Percentiles rank a stretch among this genome's conserved stretches.
Evolutionary conservation across 2,113 vertebrate species (phyloP).

Genomic region (Tetraodon nigroviridis): DNA sequence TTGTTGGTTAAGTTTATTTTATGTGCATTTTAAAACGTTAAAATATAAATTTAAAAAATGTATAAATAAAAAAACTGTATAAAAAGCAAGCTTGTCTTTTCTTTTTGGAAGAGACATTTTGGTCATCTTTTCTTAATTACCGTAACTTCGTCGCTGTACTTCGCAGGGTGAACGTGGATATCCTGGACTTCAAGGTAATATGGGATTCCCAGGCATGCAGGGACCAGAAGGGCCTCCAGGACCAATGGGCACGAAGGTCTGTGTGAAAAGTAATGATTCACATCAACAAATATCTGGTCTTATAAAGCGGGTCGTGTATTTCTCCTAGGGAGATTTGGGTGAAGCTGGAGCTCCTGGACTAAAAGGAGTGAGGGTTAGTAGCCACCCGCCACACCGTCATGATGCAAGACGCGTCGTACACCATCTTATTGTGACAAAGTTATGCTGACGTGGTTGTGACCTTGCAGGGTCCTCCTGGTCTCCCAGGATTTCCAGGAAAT

Average conservation of each 20-base stretch:
- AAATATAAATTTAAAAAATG: too few species aligned
- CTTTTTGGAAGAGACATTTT: neutral
- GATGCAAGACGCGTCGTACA: neutral
- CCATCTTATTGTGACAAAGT: neutral
- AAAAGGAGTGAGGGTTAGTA: constrained; percentile 91
- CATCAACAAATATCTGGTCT: neutral
- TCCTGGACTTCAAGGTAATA: constrained; percentile 86
- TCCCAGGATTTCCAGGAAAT: constrained; percentile 88
- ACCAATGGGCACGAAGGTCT: constrained; percentile 85
- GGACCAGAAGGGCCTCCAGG: constrained; percentile 90
- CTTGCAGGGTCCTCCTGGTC: constrained; percentile 84
- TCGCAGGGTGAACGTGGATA: constrained; percentile 88
- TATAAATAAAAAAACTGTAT: neutral
- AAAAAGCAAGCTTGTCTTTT: neutral
- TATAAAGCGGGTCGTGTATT: constrained; percentile 8
- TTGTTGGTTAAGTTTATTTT: too few species aligned
- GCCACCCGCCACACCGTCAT: neutral
- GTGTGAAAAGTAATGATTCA: constrained; percentile 1
- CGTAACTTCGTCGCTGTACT: neutral
- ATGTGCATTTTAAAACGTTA: too few species aligned
- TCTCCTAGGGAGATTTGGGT: constrained; percentile 83
- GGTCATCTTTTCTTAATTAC: neutral
- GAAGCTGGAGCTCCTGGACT: constrained; percentile 81
- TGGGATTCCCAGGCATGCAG: constrained; percentile 95
- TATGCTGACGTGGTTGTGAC: constrained; percentile 26